Percentiles rank a stretch among this genome's conserved stretches.
These are phyloP conservation scores for Mustela nigripes DNA, from an alignment of 2,113 vertebrate genomes.

Conservation along the genomic window DNA sequence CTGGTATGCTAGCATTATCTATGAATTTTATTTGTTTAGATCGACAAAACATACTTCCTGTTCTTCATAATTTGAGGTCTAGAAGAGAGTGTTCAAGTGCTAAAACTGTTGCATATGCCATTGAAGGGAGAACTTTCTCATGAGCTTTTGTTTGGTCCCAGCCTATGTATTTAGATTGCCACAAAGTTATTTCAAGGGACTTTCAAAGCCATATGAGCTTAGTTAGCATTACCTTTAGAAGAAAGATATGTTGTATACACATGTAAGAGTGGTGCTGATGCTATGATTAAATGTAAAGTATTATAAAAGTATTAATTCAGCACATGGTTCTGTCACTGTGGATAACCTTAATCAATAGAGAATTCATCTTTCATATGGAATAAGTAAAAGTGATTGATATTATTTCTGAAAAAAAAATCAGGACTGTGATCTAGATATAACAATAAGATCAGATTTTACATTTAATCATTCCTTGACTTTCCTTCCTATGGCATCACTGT, in stretches of 20 bases:
- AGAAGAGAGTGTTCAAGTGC: neutral
- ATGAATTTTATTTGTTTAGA: constrained; percentile 5
- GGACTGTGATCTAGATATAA: neutral
- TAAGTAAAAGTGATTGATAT: neutral
- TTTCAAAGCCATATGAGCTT: neutral
- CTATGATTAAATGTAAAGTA: neutral
- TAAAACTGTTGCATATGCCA: neutral
- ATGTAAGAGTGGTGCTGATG: neutral
- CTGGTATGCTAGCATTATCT: neutral
- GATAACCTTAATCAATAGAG: neutral
- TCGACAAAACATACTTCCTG: neutral
- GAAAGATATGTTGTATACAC: neutral
- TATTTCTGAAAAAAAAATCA: neutral
- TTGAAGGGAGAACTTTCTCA: neutral
- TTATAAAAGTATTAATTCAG: neutral
- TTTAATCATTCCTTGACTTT: neutral
- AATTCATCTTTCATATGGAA: neutral
- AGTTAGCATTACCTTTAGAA: neutral
- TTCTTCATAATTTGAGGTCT: neutral
- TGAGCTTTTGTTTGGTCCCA: neutral
- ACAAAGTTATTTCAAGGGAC: neutral
- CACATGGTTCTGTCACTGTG: neutral
- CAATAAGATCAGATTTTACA: neutral
- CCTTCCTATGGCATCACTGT: neutral
- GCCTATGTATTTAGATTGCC: neutral